These are phyloP conservation scores for Lucifuga dentata DNA, from an alignment of 2,113 vertebrate genomes.

Conservation along the genomic window DNA sequence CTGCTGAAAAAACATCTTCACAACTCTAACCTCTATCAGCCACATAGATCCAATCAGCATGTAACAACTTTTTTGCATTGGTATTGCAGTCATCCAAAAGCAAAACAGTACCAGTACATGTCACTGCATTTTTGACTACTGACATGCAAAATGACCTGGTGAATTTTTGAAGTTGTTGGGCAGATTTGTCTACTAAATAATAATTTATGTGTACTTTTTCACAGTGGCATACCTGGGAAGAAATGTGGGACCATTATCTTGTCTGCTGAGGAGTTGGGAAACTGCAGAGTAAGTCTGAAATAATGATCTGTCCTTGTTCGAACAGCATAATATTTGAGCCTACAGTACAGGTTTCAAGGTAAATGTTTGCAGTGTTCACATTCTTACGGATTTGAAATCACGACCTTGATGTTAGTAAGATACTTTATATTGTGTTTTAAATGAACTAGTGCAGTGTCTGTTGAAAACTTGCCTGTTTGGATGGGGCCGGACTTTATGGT, in stretches of 20 bases:
- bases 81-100: background rate
- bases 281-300: constrained; percentile 90
- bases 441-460: too few species aligned
- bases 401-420: too few species aligned
- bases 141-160: too few species aligned
- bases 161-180: too few species aligned
- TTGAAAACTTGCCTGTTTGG: too few species aligned
- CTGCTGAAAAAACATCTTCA: background rate
- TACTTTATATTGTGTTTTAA: constrained; percentile 11
- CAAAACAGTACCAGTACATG: background rate
- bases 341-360: background rate
- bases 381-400: too few species aligned
- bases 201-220: constrained; percentile 14
- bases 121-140: too few species aligned
- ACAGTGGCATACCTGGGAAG: constrained; percentile 91
- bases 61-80: too few species aligned
- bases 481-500: too few species aligned
- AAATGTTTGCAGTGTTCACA: constrained; percentile 20
- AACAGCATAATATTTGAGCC: background rate
- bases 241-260: constrained; percentile 95
- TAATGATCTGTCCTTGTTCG: background rate
- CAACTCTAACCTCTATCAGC: background rate
- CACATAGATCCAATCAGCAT: too few species aligned
- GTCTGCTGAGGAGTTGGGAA: constrained; percentile 92
- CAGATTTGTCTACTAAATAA: too few species aligned